phyloP scores from a whole-genome alignment of 2,888 invertebrate species.

The Melangyna quadrimaculata region DNA sequence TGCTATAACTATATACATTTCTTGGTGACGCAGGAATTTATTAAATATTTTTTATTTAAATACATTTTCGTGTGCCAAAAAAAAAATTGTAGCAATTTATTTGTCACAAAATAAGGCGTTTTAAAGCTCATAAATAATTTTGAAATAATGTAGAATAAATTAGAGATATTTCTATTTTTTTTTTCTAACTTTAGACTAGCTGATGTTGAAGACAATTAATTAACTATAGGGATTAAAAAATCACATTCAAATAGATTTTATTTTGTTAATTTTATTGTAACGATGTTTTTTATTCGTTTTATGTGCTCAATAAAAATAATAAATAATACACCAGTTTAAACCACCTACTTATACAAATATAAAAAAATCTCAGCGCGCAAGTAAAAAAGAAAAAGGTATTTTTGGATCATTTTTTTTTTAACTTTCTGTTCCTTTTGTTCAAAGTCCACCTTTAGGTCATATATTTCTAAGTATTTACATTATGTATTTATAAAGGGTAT shows the following conservation, averaged over 20 bases:
- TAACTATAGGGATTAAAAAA: not conserved
- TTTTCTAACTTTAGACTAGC: not conserved
- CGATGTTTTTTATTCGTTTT: not conserved
- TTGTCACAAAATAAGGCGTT: not conserved
- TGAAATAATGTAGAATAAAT: not conserved
- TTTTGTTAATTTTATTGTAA: not conserved
- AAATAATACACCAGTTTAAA: not conserved
- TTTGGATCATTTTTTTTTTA: not conserved
- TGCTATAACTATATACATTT: too few species aligned
- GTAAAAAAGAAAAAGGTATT: not conserved
- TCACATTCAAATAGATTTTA: not conserved
- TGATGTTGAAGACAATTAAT: not conserved
- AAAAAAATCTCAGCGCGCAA: not conserved
- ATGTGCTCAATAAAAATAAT: constrained; percentile 2
- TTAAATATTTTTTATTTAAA: not conserved
- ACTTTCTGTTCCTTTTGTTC: not conserved
- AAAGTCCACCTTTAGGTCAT: not conserved
- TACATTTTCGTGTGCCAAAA: not conserved
- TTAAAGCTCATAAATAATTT: not conserved
- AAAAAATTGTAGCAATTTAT: not conserved
- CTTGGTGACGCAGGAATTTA: constrained; percentile 15
- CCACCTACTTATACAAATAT: not conserved
- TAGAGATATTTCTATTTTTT: not conserved
- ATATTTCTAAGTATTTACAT: not conserved
- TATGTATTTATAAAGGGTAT: not conserved